These are phyloP conservation scores for Carterocephalus palaemon DNA, from an alignment of 2,888 invertebrate genomes.

Conservation along the genomic window DNA sequence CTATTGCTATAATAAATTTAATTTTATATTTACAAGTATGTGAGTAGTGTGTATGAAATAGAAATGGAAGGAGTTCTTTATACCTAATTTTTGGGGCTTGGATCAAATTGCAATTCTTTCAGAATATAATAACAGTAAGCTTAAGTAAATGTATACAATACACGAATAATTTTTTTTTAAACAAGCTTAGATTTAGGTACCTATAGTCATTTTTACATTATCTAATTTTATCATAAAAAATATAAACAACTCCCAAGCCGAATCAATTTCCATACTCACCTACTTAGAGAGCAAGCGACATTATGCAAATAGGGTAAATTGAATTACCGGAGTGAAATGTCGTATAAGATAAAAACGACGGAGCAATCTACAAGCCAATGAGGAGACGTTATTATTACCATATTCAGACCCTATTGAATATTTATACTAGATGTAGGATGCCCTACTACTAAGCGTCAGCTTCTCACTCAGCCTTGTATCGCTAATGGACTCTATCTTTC, in stretches of 20 bases:
- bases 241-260: slow-evolving; percentile 34
- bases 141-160: no score
- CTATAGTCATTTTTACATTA: no score
- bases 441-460: slow-evolving; percentile 50
- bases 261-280: slow-evolving; percentile 72
- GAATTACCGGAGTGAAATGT: slow-evolving; percentile 79
- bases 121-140: no score
- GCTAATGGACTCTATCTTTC: slow-evolving; percentile 69
- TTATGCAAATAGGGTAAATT: slow-evolving; percentile 78
- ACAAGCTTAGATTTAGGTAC: no score
- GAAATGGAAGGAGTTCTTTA: no score
- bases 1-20: no score
- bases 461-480: slow-evolving; percentile 64
- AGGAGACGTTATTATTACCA: slow-evolving; percentile 73
- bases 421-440: slow-evolving; percentile 61
- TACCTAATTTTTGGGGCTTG: no score
- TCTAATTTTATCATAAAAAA: slow-evolving; percentile 18
- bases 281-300: slow-evolving; percentile 68
- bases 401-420: slow-evolving; percentile 77
- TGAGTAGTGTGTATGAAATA: no score
- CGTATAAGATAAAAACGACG: slow-evolving; percentile 79
- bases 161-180: no score
- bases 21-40: no score
- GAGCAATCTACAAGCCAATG: slow-evolving; percentile 77
- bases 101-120: no score